A percentile compares a stretch with the other conserved stretches of the same genome.
Evolutionary conservation across 1,140 invertebrate genomes (phyloP).

Genomic region (Procambarus clarkii): DNA sequence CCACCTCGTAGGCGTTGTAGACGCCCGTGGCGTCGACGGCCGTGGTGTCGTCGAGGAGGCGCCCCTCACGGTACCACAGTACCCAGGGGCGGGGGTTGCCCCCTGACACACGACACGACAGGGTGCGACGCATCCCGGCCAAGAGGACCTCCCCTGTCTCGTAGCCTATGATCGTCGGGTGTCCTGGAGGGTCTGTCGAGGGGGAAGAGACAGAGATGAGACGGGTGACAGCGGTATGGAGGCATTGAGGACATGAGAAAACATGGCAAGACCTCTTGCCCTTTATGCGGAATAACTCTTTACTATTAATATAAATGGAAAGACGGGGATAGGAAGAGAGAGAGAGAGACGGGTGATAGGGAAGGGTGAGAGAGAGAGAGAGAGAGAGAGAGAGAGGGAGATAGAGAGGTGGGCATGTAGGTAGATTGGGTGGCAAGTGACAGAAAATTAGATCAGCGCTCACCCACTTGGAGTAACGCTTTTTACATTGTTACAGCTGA

Average conservation of each 20-base stretch:
- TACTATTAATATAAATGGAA: neutral
- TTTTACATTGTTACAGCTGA: no score
- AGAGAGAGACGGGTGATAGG: neutral
- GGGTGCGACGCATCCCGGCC: conserved; percentile 45
- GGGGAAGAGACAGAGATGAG: neutral
- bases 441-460: no score
- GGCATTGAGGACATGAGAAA: neutral
- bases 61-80: conserved; percentile 57
- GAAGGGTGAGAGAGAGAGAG: neutral
- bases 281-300: neutral
- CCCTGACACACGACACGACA: conserved; percentile 53
- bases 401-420: no score
- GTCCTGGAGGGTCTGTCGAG: conserved; percentile 52
- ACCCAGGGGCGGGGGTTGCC: conserved; percentile 68
- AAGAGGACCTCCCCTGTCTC: conserved; percentile 46
- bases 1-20: conserved; percentile 50
- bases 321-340: neutral
- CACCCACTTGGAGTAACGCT: no score
- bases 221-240: neutral
- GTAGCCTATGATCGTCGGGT: conserved; percentile 60
- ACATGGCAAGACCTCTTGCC: neutral
- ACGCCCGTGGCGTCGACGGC: conserved; percentile 40
- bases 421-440: no score
- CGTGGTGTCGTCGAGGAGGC: conserved; percentile 75
- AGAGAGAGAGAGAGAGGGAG: no score